These are phyloP conservation scores for Acromyrmex echinatior DNA, from an alignment of 1,140 invertebrate species.

Conservation along the genomic window DNA sequence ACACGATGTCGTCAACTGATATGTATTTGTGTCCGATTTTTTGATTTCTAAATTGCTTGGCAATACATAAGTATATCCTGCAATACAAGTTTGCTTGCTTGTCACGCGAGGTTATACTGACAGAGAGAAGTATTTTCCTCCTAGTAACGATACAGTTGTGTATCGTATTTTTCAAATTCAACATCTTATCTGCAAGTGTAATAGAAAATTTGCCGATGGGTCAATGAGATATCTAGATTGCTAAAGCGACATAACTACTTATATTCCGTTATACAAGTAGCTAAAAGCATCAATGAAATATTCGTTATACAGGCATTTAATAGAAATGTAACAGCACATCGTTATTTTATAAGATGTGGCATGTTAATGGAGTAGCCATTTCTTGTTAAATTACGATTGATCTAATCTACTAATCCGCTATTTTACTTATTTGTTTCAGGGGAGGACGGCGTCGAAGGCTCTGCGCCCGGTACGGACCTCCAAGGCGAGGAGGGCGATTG, in stretches of 20 bases:
- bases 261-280: neutral
- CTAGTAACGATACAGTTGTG: neutral
- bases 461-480: slow-evolving; percentile 86
- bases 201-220: slow-evolving; percentile 14
- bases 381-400: neutral
- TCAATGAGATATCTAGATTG: neutral
- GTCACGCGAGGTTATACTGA: slow-evolving; percentile 3
- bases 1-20: slow-evolving; percentile 4
- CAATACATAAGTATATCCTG: neutral
- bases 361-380: slow-evolving; percentile 6
- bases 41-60: neutral
- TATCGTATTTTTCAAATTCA: slow-evolving; percentile 18
- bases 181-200: slow-evolving; percentile 17
- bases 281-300: neutral
- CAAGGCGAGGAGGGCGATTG: slow-evolving; percentile 87
- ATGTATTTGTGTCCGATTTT: slow-evolving; percentile 17
- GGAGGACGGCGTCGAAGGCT: slow-evolving; percentile 88
- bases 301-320: neutral
- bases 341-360: slow-evolving; percentile 21
- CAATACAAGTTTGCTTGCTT: slow-evolving; percentile 17
- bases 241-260: neutral
- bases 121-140: neutral
- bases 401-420: slow-evolving; percentile 3
- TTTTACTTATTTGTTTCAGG: slow-evolving; percentile 83
- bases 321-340: neutral